Evolutionary conservation across 2,113 vertebrate genomes (phyloP), one percentile per base, ranked within the genome.

Genomic region (Nannobrachium achirus): DNA sequence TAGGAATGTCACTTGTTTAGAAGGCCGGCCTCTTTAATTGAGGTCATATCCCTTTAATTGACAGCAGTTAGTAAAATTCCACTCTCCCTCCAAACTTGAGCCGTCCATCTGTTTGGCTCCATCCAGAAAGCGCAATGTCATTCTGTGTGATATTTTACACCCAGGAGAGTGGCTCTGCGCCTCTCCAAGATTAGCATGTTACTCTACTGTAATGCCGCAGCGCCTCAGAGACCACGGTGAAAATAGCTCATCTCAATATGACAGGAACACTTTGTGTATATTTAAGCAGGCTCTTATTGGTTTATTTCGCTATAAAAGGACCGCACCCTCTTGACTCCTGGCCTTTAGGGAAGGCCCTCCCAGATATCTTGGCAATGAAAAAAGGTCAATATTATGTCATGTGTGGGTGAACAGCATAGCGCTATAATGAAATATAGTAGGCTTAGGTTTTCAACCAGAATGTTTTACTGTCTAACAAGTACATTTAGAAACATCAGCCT

Each of bases 231-330:
- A 87, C 71, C 38, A 59, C 8, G 72, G 56, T 67, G 39, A 72
- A 92, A 89, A 92, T 90, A 91, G 83, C 71, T 79, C 60, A 62
- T 71, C 64, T 76, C 56, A 71, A 61, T 59, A 73, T 79, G 69
- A 79, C 62, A 71, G 66, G 38, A 33, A 33, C 73, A 74, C 64
- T 71, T 63, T 77, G 69, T 78, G 69, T 73, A 74, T 50, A 50
- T 64, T 71, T 76, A 20, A 75, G 72, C 50, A 20, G 10, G 19
- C 25, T 56, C 18, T 69, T 46, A 72, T 33, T 76, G 57, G 71
- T 50, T 14, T 60, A 46, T 66, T 41, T 16, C 46, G 41, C 58
- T 70, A 25, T 19, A 50, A 38, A 45, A 5, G 52, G 44, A 56
- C 11, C 66, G 61, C 71, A 50, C 64, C 56, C 25, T 8, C 56